Conservation (phyloP, 2,113 vertebrate genomes). For the Passer montanus region DNA sequence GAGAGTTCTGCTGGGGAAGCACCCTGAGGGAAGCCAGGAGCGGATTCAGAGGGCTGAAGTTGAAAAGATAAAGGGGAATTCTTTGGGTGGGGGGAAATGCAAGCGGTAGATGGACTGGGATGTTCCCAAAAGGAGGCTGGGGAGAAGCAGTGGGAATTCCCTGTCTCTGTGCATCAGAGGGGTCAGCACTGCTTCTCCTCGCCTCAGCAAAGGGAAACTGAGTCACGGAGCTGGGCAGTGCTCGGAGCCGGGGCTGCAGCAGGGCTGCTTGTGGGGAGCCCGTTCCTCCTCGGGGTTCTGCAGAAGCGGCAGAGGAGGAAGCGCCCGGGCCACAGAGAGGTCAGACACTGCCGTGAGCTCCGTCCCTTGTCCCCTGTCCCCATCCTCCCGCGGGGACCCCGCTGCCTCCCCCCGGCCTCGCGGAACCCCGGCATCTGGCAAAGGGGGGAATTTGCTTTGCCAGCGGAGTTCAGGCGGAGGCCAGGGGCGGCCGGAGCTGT, state of each 20-base stretch:
- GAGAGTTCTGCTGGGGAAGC: not conserved
- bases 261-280: not conserved
- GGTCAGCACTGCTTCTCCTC: not conserved
- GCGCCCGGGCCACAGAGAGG: accelerated
- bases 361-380: not conserved
- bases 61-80: not conserved
- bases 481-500: not conserved
- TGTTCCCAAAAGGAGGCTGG: not conserved
- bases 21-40: not conserved
- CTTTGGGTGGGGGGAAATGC: not conserved
- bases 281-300: not conserved
- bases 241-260: accelerated
- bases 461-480: not conserved
- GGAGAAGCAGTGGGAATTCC: not conserved
- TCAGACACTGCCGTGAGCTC: accelerated
- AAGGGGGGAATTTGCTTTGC: not conserved
- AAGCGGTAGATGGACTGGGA: not conserved
- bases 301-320: not conserved
- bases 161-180: accelerated
- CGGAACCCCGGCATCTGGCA: accelerated
- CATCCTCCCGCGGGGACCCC: not conserved
- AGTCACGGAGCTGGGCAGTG: not conserved
- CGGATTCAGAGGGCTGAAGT: accelerated
- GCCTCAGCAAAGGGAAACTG: not conserved
- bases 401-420: accelerated